A percentile compares a stretch with the other conserved stretches of the same genome.
Evolutionary conservation across 2,113 vertebrate genomes (phyloP).

Genomic region (Aptenodytes patagonicus): DNA sequence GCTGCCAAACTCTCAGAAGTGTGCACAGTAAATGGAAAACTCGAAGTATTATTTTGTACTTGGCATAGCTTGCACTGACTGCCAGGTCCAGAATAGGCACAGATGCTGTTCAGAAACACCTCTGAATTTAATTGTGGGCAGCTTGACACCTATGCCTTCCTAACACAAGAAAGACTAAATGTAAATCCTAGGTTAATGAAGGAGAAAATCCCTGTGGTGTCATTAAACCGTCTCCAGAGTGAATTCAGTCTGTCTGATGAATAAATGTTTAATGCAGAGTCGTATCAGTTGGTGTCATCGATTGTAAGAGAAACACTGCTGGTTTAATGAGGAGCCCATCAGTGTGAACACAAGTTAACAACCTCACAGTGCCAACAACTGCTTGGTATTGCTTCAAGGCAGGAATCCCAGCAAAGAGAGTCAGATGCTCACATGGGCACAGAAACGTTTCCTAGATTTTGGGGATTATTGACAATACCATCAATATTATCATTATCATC

Average conservation of each 20-base stretch:
- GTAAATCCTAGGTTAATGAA: constrained; percentile 34
- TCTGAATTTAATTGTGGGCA: neutral
- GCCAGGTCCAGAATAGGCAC: neutral
- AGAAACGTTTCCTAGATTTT: neutral
- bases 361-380: neutral
- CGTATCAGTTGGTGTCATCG: neutral
- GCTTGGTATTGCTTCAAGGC: neutral
- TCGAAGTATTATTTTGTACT: neutral
- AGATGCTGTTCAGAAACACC: neutral
- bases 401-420: neutral
- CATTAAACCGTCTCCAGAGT: neutral
- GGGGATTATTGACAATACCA: neutral
- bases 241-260: neutral
- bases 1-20: neutral
- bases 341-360: neutral
- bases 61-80: neutral
- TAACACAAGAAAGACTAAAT: neutral
- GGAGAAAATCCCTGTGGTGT: constrained; percentile 12
- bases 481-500: neutral
- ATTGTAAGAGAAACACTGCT: neutral
- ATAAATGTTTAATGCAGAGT: constrained; percentile 48
- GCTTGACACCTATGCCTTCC: neutral
- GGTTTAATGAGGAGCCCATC: neutral
- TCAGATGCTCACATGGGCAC: neutral
- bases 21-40: neutral